A percentile compares a stretch with the other conserved stretches of the same genome.
These are phyloP conservation scores for Nebria brevicollis DNA, from an alignment of 2,888 invertebrate species.

Conservation along the genomic window DNA sequence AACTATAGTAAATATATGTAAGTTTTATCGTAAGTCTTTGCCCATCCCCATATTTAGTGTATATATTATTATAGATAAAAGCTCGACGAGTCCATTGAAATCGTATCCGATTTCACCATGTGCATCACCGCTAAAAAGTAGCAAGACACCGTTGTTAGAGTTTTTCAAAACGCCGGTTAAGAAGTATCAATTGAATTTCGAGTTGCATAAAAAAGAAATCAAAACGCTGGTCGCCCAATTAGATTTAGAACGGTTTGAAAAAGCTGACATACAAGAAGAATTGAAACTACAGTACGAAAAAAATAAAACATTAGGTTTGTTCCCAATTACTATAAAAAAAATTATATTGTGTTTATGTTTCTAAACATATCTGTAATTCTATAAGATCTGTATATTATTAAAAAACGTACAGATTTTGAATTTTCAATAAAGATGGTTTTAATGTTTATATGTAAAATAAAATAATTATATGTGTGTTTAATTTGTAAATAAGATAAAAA, in stretches of 20 bases:
- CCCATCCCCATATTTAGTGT: background rate
- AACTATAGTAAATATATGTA: slow-evolving; percentile 47
- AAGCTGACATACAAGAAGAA: slow-evolving; percentile 71
- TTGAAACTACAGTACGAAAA: slow-evolving; percentile 66
- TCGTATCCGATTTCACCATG: background rate
- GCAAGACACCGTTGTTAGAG: slow-evolving; percentile 55
- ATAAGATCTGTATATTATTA: too few relatives aligned
- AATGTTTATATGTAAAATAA: too few relatives aligned
- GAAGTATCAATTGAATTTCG: slow-evolving; percentile 14
- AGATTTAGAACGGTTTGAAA: slow-evolving; percentile 72
- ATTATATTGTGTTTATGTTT: background rate
- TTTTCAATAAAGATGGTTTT: too few relatives aligned
- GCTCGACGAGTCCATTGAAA: slow-evolving; percentile 12
- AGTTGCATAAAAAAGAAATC: slow-evolving; percentile 59
- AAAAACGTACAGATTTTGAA: too few relatives aligned
- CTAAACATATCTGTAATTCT: too few relatives aligned
- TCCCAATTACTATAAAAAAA: background rate
- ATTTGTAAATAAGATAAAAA: slow-evolving; percentile 54
- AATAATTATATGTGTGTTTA: background rate
- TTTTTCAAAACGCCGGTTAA: slow-evolving; percentile 56
- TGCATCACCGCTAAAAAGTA: slow-evolving; percentile 5
- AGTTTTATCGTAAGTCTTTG: background rate
- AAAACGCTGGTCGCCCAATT: slow-evolving; percentile 68
- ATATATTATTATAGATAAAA: slow-evolving; percentile 9
- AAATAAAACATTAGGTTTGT: slow-evolving; percentile 66